phyloP scores from a whole-genome alignment of 2,888 invertebrate genomes.

The Scelioninae gen. 2 region DNA sequence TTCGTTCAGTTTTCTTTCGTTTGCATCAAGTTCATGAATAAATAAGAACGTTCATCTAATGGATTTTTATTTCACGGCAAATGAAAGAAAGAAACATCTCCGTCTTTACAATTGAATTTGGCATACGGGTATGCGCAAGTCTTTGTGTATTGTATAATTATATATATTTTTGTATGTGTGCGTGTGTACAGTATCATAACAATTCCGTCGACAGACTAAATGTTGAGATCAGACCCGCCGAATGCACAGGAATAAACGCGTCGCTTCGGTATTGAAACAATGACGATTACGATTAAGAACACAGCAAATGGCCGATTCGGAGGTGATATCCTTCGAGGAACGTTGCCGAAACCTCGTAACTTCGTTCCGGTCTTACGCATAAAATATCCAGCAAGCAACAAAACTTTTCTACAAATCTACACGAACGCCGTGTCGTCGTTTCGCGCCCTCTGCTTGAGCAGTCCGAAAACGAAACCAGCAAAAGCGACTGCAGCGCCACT shows the following conservation, averaged over 20 bases:
- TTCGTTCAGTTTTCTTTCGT: not conserved
- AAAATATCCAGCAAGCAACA: slow-evolving; percentile 41
- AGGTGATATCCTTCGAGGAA: no score
- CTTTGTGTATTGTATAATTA: slow-evolving; percentile 4
- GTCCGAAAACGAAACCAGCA: slow-evolving; percentile 32
- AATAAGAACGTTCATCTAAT: slow-evolving; percentile 8
- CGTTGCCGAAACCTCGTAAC: no score
- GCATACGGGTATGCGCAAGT: slow-evolving; percentile 3
- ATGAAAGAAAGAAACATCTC: no score
- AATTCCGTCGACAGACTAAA: slow-evolving; percentile 48
- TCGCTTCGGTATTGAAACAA: no score
- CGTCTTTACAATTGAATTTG: no score
- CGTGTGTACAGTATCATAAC: slow-evolving; percentile 31
- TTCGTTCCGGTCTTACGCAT: slow-evolving; percentile 12
- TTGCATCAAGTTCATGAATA: slow-evolving; percentile 3
- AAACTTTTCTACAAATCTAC: slow-evolving; percentile 38
- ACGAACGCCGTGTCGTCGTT: slow-evolving; percentile 14
- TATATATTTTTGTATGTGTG: slow-evolving; percentile 23
- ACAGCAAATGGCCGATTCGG: no score
- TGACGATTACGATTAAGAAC: no score
- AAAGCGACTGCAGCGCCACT: slow-evolving; percentile 50
- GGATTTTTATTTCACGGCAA: slow-evolving; percentile 7
- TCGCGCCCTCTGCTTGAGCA: slow-evolving; percentile 20
- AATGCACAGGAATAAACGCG: slow-evolving; percentile 26
- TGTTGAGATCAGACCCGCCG: slow-evolving; percentile 31